Conservation (phyloP, 2,888 invertebrate genomes). For the Dastarcus helophoroides region DNA sequence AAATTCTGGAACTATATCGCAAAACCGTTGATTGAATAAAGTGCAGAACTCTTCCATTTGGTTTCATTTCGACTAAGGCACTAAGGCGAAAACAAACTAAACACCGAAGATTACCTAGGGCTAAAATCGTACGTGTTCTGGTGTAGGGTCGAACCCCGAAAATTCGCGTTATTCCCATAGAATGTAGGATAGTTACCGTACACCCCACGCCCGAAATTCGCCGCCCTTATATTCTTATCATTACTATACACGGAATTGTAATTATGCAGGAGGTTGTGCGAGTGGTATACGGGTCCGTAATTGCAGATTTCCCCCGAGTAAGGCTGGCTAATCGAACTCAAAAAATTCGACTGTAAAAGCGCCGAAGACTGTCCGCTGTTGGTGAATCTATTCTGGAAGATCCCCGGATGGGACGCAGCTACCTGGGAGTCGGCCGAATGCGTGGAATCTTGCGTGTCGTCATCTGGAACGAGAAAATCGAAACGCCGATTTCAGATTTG, state of each 20-base stretch:
- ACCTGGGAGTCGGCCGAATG: constrained; percentile 21
- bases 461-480: constrained; percentile 7
- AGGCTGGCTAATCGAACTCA: constrained; percentile 45
- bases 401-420: constrained; percentile 12
- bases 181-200: constrained; percentile 32
- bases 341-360: constrained; percentile 25
- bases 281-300: constrained; percentile 55
- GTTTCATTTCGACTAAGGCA: neutral
- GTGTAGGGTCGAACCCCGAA: constrained; percentile 22
- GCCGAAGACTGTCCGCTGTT: constrained; percentile 19
- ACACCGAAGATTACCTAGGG: constrained; percentile 25
- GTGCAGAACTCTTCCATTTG: neutral
- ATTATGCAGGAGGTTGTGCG: constrained; percentile 38
- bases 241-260: constrained; percentile 33
- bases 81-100: too few relatives aligned
- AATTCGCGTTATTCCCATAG: constrained; percentile 27
- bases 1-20: too few relatives aligned
- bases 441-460: constrained; percentile 7
- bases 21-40: constrained; percentile 2
- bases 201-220: constrained; percentile 29
- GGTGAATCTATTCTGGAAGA: constrained; percentile 11
- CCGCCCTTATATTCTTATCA: constrained; percentile 28
- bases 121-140: constrained; percentile 30
- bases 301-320: constrained; percentile 54
- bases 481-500: too few relatives aligned